These are phyloP conservation scores for Plagiodera versicolora DNA, from an alignment of 2,888 invertebrate species.

Conservation along the genomic window DNA sequence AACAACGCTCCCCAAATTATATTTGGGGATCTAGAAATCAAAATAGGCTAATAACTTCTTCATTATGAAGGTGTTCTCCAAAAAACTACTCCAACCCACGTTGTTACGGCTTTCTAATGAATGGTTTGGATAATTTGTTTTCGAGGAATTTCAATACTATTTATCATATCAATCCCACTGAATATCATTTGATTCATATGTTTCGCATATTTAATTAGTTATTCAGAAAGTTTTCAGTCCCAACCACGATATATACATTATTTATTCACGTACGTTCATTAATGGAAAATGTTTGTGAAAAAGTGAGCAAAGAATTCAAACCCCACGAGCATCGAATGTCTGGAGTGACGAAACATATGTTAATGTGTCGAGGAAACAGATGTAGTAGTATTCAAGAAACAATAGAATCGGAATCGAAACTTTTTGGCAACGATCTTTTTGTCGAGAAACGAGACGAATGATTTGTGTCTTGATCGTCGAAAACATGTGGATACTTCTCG, in stretches of 20 bases:
- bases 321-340: constrained; percentile 37
- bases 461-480: background rate
- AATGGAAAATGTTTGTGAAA: background rate
- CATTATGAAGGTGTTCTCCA: too few species aligned
- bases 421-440: constrained; percentile 22
- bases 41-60: too few species aligned
- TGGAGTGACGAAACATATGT: constrained; percentile 42
- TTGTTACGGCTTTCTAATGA: too few species aligned
- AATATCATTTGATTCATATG: too few species aligned
- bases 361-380: constrained; percentile 39
- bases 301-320: constrained; percentile 25
- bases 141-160: too few species aligned
- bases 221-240: too few species aligned
- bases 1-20: too few species aligned
- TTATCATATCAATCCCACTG: too few species aligned
- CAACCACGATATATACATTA: background rate
- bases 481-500: background rate
- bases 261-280: constrained; percentile 1
- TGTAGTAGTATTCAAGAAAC: constrained; percentile 41
- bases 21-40: too few species aligned
- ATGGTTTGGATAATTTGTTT: too few species aligned
- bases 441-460: constrained; percentile 3
- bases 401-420: constrained; percentile 41
- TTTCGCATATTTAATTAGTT: too few species aligned
- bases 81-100: too few species aligned